Evolutionary conservation across 2,113 vertebrate species (phyloP), one percentile per base, ranked within the genome.

Genomic region (Mohoua ochrocephala): DNA sequence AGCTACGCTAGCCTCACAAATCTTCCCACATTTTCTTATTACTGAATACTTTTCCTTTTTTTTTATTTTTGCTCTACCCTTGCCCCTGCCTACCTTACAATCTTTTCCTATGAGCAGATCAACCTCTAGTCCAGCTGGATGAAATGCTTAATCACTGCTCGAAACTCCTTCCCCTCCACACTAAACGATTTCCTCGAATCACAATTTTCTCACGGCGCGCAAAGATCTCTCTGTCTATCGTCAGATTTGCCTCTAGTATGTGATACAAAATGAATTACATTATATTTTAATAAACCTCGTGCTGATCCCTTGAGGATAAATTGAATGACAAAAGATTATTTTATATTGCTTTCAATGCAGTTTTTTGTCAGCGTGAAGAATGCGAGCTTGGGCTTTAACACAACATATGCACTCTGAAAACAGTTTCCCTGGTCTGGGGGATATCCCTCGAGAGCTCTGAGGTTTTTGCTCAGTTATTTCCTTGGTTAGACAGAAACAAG

Each of bases 241-340:
- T 64, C 57, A 53, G 49, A 93, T 91, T 87, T 89, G 87, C 88
- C 70, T 87, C 74, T 17, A 70, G 75, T 92, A 80, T 8, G 54
- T 61, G 59, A 88, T 56, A 83, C 68, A 93, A 89, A 96, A 94
- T 80, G 82, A 96, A 94, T 88, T 54, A 77, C 39, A 80, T 91
- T 83, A 56, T 67, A 90, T 93, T 96, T 92, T 96, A 96, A 96
- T 91, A 95, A 94, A 94, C 70, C 73, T 83, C 31, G 10, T 31
- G 56, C 73, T 14, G 21, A 83, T 70, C 87, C 87, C 95, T 47
- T 20, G 79, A 91, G 94, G 76, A 96, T n/a, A 92, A 83, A 92
- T 0, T 56, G 77, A 91, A 93, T 0, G 13, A 93, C 75, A 86
- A 90, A 93, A 92, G 45, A 84, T 74, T 84, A 85, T 92, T 95